Evolutionary conservation across 2,113 vertebrate genomes (phyloP), one percentile per base, ranked within the genome.

Genomic region (Spermophilus dauricus): DNA sequence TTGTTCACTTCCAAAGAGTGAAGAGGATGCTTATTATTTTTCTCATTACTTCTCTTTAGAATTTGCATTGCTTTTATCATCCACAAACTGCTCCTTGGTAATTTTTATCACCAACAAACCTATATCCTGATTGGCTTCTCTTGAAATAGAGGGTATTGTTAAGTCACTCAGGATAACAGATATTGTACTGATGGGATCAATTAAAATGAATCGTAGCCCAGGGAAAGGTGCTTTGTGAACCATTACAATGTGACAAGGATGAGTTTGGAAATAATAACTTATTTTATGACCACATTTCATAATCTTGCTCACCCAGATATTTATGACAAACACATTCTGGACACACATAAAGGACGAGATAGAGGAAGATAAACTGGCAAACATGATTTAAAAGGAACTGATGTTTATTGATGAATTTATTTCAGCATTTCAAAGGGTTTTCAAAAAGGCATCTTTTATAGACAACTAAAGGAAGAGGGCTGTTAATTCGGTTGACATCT

Each of bases 81-180:
- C 53, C 42, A 82, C 45, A 76, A 80, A 94, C 45, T 53, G 76
- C 90, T 97, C 56, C 85, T 94, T 75, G 63, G 84, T 97, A 83
- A 95, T 96, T 96, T 97, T 97, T 94, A 89, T 94, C 94, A 82
- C 90, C 90, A 86, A 92, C n/a, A 95, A 97, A 95, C 67, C 34
- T 67, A 75, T 96, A 95, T 86, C 42, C 77, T 78, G 76, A 82
- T 73, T 96, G 84, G 67, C 84, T 92, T 94, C 81, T 96, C 48
- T 77, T 85, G 84, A 97, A 97, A 96, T 93, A 85, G 92, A 95
- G 70, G 48, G 90, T 95, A 77, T 78, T 72, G 51, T 81, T 48
- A 95, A 97, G 61, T 95, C 65, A 94, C 34, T 92, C 30, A 75
- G 89, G 72, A 94, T 80, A 58, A 91, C 37, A 96, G 81, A 92